Conservation (phyloP, 1,140 invertebrate genomes). For the Heliconius hermathena region DNA sequence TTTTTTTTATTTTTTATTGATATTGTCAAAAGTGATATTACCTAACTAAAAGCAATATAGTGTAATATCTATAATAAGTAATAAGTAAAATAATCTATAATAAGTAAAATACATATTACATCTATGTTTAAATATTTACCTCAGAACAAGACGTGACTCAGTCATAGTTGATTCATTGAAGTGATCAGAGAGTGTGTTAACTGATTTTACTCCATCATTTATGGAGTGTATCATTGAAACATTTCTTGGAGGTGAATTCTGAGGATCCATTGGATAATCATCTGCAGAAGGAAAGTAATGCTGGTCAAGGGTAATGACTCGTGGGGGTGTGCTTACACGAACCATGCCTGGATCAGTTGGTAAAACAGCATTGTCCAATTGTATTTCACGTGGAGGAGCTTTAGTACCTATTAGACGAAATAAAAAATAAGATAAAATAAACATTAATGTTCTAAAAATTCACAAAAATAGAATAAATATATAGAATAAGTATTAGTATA, state of each 20-base stretch:
- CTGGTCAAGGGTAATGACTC: slow-evolving; percentile 90
- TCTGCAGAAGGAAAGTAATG: slow-evolving; percentile 90
- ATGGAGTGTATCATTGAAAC: slow-evolving; percentile 55
- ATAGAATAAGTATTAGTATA: no score
- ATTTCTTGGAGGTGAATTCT: slow-evolving; percentile 67
- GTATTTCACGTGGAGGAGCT: slow-evolving; percentile 91
- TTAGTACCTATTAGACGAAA: slow-evolving; percentile 83
- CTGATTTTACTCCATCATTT: slow-evolving; percentile 63
- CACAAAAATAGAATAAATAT: no score
- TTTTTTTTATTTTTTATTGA: no score
- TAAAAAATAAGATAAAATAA: background rate
- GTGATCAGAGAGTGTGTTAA: slow-evolving; percentile 57
- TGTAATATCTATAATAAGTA: no score
- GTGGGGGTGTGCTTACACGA: slow-evolving; percentile 90
- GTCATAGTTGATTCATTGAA: slow-evolving; percentile 77
- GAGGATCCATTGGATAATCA: slow-evolving; percentile 74
- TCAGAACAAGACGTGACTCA: slow-evolving; percentile 72
- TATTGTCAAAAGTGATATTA: no score
- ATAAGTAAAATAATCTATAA: no score
- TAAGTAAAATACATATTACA: no score
- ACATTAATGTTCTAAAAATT: background rate
- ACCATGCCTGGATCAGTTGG: slow-evolving; percentile 87
- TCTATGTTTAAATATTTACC: slow-evolving; percentile 46
- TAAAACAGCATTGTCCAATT: slow-evolving; percentile 90
- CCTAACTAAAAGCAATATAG: no score